Evolutionary conservation across 2,113 vertebrate species (phyloP), one percentile per base, ranked within the genome.

Genomic region (Phasianus colchicus): DNA sequence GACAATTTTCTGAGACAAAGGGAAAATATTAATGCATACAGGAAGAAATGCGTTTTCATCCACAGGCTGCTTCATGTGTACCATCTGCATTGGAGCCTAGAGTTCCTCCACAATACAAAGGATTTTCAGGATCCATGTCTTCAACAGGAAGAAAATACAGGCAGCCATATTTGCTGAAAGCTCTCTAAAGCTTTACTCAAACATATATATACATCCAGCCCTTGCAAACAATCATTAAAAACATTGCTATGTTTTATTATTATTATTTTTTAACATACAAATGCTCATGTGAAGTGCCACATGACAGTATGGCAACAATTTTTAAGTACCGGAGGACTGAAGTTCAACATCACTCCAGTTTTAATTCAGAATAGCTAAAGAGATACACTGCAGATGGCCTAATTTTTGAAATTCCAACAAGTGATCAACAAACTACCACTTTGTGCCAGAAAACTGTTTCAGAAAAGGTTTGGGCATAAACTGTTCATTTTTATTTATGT

Each of bases 251-350:
- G 13, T 22, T 48, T 48, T 48, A 21, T 48, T 48, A 22, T 48
- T 48, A 20, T 48, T 21, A 22, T 48, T 48, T 48, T 48, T 34
- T 69, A 22, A 36, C 3, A 1, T 30, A 11, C 48, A 87, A 69
- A 71, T 4, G 3, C 22, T n/a, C 0, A 0, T 65, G 20, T 2
- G 5, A 50, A 25, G 55, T n/a, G 13, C 22, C 7, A 7, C n/a
- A 0, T 16, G 13, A 11, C 11, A 69, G 34, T n/a, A 69, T 7
- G 4, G 4, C 9, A 80, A 70, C 4, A 1, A 9, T 42, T 93
- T 69, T 43, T 27, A 67, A 74, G 66, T 50, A 52, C 3, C 2
- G 3, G 69, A 60, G 8, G 6, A n/a, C 4, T 34, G 36, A 47
- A 20, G 70, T 86, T 10, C 42, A 24, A 45, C 29, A 72, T 43